Base-by-base conservation (phyloP, 2,888 invertebrate genomes). In the Gasteruption jaculator region DNA sequence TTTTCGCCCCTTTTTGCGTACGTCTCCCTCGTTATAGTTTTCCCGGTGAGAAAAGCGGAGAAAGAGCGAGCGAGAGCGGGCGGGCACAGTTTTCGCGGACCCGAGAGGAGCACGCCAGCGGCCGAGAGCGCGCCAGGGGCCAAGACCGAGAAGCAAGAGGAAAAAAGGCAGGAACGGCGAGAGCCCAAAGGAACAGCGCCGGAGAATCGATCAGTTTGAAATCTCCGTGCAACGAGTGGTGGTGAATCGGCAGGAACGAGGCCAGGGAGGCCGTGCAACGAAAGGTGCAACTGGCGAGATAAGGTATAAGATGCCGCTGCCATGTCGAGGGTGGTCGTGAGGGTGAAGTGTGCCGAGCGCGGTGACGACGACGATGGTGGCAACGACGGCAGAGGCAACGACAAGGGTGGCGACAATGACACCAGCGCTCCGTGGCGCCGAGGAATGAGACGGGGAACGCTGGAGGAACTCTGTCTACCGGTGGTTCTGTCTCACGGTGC, bases 361-460 rank as follows among this genome's bases (percentile, higher is more conserved):
- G 43, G 34, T 32, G 37, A 43, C 49, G 49, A 50, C 44, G 53
- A 54, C 46, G 43, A 55, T 53, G 55, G 51, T 45, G 46, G 44
- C 38, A 47, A 21, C 30, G 38, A 38, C 18, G 25, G 24, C 25
- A 21, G 29, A 27, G 21, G 29, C 8, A 21, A 37, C 14, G 37
- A 11, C 19, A 33, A 20, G 8, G 30, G 31, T n/a, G 33, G 24
- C 26, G 34, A 35, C 21, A 33, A 24, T 39, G 54, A 46, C 36
- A 50, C 47, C 49, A 41, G 54, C 44, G 56, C 41, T 37, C 43
- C 51, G 56, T 49, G 50, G 50, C 44, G 26, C 31, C n/a, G n/a
- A n/a, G n/a, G n/a, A n/a, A n/a, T n/a, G n/a, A n/a, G n/a, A n/a
- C n/a, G n/a, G n/a, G n/a, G n/a, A n/a, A n/a, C n/a, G n/a, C n/a